Base-by-base conservation (phyloP, 2,113 vertebrate genomes). In the Percina caprodes region DNA sequence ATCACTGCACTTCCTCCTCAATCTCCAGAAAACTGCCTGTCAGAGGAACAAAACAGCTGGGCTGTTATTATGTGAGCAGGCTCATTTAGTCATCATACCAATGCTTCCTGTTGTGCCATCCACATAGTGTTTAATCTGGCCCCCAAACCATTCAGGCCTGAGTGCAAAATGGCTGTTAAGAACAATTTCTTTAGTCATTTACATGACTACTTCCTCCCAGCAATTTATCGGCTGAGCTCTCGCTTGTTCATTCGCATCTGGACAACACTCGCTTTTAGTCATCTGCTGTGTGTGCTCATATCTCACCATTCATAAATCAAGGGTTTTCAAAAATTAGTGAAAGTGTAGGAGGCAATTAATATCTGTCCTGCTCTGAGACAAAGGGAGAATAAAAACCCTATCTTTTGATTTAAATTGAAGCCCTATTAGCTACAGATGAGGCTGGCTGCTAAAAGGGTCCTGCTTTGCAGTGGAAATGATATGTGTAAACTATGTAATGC, bases 401-500 rank as follows among this genome's bases (percentile, higher is more conserved):
- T 87, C 79, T 89, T 42, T 92, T 79, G 42, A 91, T 92, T 91
- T 74, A 84, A 91, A 93, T 90, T 84, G 87, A 85, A 63, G 48
- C 24, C 69, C 89, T 79, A 72, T 92, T 93, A 54, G 30, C 88
- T 89, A 79, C 89, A 93, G 88, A 92, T 77, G 90, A 89, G 82
- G 54, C 80, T 90, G 91, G 93, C 92, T 84, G 89, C 91, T 91
- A 92, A 92, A 91, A 91, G 81, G 81, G 67, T 91, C 86, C 65
- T 75, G 91, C 91, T 95, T 93, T 90, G 72, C 93, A 91, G 86
- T 95, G 94, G 95, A 97, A 96, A 94, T 95, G 94, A 95, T 96
- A 96, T 95, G 95, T 94, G 93, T 95, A 94, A 96, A 95, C 95
- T 94, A 95, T 96, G 96, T 96, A 95, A 96, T 96, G 95, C 5